A percentile compares a stretch with the other conserved stretches of the same genome.
Evolutionary conservation across 2,797 vertebrate species (phyloP).

Genomic region (Tympanoctomys barrerae): DNA sequence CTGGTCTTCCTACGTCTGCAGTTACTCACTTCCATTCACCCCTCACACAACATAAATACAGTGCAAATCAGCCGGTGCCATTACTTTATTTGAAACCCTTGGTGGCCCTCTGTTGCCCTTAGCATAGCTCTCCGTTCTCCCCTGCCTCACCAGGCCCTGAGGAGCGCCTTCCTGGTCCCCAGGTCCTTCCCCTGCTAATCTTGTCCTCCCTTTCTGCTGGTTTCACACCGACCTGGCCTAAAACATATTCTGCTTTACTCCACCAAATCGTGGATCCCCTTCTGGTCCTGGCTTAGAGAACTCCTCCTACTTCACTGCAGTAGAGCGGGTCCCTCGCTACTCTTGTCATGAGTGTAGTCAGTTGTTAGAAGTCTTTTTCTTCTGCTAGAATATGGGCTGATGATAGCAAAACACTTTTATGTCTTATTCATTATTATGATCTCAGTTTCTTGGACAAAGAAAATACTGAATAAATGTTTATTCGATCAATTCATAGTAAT

Average conservation of each 20-base stretch:
- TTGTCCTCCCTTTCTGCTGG: neutral
- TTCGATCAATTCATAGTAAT: neutral
- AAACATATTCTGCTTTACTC: neutral
- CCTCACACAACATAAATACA: neutral
- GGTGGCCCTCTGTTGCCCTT: neutral
- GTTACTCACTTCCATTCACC: neutral
- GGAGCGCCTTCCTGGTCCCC: neutral
- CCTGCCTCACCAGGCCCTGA: neutral
- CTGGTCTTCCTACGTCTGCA: accelerated
- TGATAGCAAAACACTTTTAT: neutral
- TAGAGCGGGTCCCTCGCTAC: neutral
- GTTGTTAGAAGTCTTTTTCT: neutral
- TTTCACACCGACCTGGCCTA: neutral
- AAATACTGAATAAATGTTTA: neutral
- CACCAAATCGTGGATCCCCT: neutral
- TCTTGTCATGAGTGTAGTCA: neutral
- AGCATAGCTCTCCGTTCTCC: no score
- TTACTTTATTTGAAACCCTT: neutral
- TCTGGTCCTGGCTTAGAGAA: neutral
- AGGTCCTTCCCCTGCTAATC: neutral
- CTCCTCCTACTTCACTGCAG: neutral
- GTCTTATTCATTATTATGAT: neutral
- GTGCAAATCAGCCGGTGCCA: neutral
- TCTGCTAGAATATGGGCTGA: neutral
- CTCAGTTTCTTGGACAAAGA: neutral